phyloP scores from a whole-genome alignment of 37 sponge, comb jelly and placozoan species.

The Axinella damicornis region DNA sequence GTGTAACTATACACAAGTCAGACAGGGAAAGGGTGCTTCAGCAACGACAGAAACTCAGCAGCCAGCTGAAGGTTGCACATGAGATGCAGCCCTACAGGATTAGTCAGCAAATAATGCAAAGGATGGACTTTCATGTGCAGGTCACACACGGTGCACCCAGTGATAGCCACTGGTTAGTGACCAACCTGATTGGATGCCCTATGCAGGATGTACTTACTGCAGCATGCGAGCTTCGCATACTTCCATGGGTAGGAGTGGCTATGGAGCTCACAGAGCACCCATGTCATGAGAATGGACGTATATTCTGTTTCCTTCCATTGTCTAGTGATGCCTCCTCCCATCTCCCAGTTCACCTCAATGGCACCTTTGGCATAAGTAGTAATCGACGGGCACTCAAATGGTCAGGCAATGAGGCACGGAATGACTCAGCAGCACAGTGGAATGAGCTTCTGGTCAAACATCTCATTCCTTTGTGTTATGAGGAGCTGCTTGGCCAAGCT shows the following conservation, averaged over 20 bases:
- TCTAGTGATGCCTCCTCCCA: slow-evolving; percentile 37
- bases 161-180: slow-evolving; percentile 43
- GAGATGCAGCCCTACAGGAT: background rate
- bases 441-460: slow-evolving; percentile 42
- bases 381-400: slow-evolving; percentile 61
- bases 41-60: background rate
- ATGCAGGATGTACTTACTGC: slow-evolving; percentile 12
- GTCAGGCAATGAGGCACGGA: slow-evolving; percentile 42
- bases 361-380: slow-evolving; percentile 59
- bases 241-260: slow-evolving; percentile 75
- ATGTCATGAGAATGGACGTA: slow-evolving; percentile 19
- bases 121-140: background rate
- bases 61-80: background rate
- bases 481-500: slow-evolving; percentile 2
- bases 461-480: slow-evolving; percentile 46
- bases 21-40: background rate
- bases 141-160: background rate
- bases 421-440: slow-evolving; percentile 56
- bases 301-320: slow-evolving; percentile 78
- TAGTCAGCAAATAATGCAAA: background rate
- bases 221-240: background rate
- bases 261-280: slow-evolving; percentile 15
- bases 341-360: slow-evolving; percentile 77
- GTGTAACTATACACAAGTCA: background rate
- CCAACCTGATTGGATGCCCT: slow-evolving; percentile 19